phyloP scores from a whole-genome alignment of 2,113 vertebrate genomes.

The Paradoxurus hermaphroditus region DNA sequence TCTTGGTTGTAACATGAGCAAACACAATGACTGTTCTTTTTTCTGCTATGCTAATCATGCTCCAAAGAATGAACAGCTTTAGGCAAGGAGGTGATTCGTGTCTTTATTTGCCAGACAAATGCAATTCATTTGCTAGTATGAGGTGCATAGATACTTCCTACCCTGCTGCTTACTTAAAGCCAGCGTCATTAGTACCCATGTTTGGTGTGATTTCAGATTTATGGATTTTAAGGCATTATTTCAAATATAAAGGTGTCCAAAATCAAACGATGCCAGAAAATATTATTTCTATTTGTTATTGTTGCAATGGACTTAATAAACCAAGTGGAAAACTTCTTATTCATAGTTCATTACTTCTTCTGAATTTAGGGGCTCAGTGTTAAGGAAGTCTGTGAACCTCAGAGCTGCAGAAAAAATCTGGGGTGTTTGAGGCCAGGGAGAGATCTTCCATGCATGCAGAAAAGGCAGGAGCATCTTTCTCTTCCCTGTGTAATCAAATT shows the following conservation, averaged over 20 bases:
- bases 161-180: neutral
- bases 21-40: neutral
- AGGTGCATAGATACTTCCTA: neutral
- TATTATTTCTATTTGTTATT: neutral
- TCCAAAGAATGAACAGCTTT: slow-evolving; percentile 27
- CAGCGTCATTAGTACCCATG: neutral
- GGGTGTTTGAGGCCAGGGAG: neutral
- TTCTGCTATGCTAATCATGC: neutral
- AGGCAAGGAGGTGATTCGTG: neutral
- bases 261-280: neutral
- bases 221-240: neutral
- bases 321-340: neutral
- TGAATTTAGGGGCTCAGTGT: neutral
- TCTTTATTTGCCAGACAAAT: slow-evolving; percentile 53
- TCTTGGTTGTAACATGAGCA: neutral
- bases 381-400: neutral
- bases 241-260: neutral
- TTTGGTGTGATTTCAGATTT: neutral
- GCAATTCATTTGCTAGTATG: neutral
- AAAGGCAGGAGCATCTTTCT: neutral
- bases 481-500: neutral
- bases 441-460: neutral
- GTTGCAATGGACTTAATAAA: neutral
- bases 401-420: neutral
- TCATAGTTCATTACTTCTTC: neutral